These are phyloP conservation scores for Meteorus cinctellus DNA, from an alignment of 2,888 invertebrate species.

Conservation along the genomic window DNA sequence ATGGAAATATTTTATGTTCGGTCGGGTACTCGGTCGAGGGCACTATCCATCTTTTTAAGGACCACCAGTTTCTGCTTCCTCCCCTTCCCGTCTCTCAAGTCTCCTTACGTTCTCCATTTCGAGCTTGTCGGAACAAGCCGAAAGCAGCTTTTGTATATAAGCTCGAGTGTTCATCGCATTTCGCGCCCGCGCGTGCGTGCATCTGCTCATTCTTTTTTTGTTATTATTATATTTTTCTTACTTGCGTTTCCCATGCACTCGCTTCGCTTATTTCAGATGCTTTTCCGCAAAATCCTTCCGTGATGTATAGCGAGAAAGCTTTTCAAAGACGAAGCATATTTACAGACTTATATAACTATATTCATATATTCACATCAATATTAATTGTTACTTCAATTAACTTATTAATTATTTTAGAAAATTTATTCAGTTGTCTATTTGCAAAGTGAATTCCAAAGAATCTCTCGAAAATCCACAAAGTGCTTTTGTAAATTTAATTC, in stretches of 20 bases:
- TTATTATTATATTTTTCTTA: constrained; percentile 23
- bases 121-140: constrained; percentile 25
- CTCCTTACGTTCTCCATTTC: constrained; percentile 11
- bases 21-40: constrained; percentile 30
- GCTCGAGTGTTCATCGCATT: constrained; percentile 40
- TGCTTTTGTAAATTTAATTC: background rate
- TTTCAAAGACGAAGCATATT: constrained; percentile 18
- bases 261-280: constrained; percentile 40
- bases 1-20: constrained; percentile 36
- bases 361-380: background rate
- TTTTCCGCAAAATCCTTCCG: constrained; percentile 24
- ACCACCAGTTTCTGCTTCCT: background rate
- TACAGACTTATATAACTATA: background rate
- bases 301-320: constrained; percentile 21
- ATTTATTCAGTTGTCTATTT: background rate
- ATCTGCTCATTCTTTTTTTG: constrained; percentile 31
- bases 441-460: background rate
- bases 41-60: constrained; percentile 22
- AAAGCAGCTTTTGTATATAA: constrained; percentile 37
- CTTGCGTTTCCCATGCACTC: background rate
- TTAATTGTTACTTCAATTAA: background rate
- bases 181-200: constrained; percentile 19
- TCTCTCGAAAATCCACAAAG: background rate
- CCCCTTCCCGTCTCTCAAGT: background rate
- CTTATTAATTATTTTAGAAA: background rate